These are phyloP conservation scores for Pseudomyrmex flavicornis DNA, from an alignment of 1,140 invertebrate genomes.

Conservation along the genomic window DNA sequence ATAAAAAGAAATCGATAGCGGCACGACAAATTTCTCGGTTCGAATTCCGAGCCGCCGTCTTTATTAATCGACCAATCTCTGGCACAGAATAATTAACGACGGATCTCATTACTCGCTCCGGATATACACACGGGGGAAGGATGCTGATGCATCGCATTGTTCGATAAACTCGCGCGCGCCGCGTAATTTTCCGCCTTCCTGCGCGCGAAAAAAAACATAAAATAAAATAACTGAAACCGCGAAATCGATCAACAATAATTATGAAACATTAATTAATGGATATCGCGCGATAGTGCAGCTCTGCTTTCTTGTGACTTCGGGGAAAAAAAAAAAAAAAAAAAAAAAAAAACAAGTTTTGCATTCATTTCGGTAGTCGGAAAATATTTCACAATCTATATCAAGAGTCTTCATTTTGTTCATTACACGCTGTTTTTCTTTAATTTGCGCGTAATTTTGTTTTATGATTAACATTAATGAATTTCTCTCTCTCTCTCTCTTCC, in stretches of 20 bases:
- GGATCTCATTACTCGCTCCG: background rate
- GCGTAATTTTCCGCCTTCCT: background rate
- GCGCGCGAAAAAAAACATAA: no score
- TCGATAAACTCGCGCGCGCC: background rate
- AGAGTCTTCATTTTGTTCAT: background rate
- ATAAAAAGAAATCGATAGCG: background rate
- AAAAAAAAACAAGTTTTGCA: background rate
- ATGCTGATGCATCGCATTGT: background rate
- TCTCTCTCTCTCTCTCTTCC: background rate
- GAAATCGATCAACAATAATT: slow-evolving; percentile 5
- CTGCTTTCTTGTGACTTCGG: background rate
- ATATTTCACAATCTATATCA: background rate
- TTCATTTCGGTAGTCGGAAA: background rate
- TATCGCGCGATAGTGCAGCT: background rate
- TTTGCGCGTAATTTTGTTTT: background rate
- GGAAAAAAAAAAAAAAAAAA: background rate
- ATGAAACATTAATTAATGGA: slow-evolving; percentile 27
- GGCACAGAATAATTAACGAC: slow-evolving; percentile 27
- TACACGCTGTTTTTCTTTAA: slow-evolving; percentile 1
- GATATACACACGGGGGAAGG: background rate
- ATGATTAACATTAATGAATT: background rate
- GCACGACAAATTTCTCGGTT: background rate
- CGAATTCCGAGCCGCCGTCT: background rate
- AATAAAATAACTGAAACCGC: no score
- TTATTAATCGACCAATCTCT: slow-evolving; percentile 32